Evolutionary conservation across 1,140 invertebrate species (phyloP), one percentile per base, ranked within the genome.

Genomic region (Choristoneura fumiferana): DNA sequence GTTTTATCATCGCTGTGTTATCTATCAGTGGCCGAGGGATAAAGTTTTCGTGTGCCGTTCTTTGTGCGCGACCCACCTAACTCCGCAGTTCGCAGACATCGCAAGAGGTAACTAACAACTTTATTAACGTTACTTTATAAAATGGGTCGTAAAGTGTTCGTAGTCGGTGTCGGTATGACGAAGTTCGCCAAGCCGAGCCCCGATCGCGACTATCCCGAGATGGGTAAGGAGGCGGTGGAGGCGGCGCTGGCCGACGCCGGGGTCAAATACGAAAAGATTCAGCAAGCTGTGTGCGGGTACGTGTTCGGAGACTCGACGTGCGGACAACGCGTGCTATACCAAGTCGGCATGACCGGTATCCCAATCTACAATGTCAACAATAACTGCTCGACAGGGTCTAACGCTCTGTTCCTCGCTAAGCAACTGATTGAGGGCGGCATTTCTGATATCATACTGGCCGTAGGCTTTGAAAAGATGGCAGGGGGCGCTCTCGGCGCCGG

Each of bases 401-500:
- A 95, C 54, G 98, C 98, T 1, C 81, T 99, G 0, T 93, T 94
- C 60, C 88, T 99, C 73, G 97, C 94, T 0, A 98, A 98, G 78
- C 96, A 99, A 83, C 91, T 98, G 6, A 91, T 99, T 13, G 94
- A 97, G 90, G 93, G 94, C 68, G 96, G 96, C 8, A 91, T 93
- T 65, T 92, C 93, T 12, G 94, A 99, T 77, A 98, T 98, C 83
- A 94, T 96, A 0, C 84, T 99, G 36, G 98, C 98, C 13, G 78
- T 99, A 40, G 98, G 98, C 3, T 99, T 99, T 87, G 98, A 99
- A 78, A 99, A 99, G 89, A 99, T 99, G 98, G 94, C 98, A 70
- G 91, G 92, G 43, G 98, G 98, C 0, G 98, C 98, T 10, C 90
- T 99, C 1, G 91, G 92, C 12, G 91, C 92, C 0, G 65, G 71